A percentile compares a stretch with the other conserved stretches of the same genome.
Conservation (phyloP, 2,888 invertebrate species). For the Apoderus coryli region DNA sequence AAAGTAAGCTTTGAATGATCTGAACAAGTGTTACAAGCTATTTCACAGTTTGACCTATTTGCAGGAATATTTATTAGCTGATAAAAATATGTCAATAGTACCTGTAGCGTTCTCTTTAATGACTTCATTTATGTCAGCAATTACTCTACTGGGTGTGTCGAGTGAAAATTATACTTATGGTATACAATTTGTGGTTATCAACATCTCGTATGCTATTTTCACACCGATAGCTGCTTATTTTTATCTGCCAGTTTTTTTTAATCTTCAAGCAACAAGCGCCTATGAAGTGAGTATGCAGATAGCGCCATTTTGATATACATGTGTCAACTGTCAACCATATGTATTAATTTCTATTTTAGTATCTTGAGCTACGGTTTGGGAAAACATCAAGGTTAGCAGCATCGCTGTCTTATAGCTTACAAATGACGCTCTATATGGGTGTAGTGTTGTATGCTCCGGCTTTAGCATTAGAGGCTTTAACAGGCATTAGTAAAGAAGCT, state of each 20-base stretch:
- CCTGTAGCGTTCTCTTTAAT: conserved; percentile 81
- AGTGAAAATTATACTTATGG: conserved; percentile 77
- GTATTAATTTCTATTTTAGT: conserved; percentile 46
- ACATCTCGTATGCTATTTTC: conserved; percentile 58
- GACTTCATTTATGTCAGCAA: conserved; percentile 90
- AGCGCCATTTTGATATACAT: background rate
- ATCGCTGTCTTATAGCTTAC: conserved; percentile 71
- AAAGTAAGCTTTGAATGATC: conserved; percentile 40
- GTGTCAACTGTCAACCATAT: conserved; percentile 4
- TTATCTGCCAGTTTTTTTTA: conserved; percentile 76
- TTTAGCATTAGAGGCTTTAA: conserved; percentile 73
- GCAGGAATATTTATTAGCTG: conserved; percentile 72
- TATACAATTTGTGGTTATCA: conserved; percentile 64
- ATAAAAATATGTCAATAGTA: conserved; percentile 60
- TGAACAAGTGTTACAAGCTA: background rate
- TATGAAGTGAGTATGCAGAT: conserved; percentile 49
- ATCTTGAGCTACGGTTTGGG: conserved; percentile 79
- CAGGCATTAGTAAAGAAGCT: conserved; percentile 55
- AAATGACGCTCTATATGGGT: conserved; percentile 83
- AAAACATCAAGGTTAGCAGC: conserved; percentile 58
- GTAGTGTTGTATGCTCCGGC: conserved; percentile 91
- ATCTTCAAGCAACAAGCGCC: conserved; percentile 69
- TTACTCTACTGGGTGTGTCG: conserved; percentile 78
- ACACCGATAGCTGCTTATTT: conserved; percentile 64
- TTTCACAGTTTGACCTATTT: conserved; percentile 18